These are phyloP conservation scores for Plectropomus leopardus DNA, from an alignment of 2,113 vertebrate species.

Conservation along the genomic window DNA sequence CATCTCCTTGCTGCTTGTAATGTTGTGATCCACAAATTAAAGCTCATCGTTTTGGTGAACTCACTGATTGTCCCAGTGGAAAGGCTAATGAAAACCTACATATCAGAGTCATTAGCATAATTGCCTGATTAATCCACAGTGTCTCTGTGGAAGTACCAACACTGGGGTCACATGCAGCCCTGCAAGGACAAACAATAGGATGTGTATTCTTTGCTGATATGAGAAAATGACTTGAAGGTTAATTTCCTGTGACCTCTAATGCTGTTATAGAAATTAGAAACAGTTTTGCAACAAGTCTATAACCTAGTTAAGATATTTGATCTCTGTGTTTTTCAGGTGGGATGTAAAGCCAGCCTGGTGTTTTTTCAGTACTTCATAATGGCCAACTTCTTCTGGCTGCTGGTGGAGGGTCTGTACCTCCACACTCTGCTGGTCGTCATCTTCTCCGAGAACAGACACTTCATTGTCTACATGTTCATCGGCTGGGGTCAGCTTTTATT, in stretches of 20 bases:
- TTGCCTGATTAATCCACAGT: not conserved
- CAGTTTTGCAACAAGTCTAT: not conserved
- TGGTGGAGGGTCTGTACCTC: constrained; percentile 94
- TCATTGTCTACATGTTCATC: constrained; percentile 89
- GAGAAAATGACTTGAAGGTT: not conserved
- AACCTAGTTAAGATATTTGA: not conserved
- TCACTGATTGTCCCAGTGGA: not conserved
- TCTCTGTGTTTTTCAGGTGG: constrained; percentile 82
- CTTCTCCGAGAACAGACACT: constrained; percentile 87
- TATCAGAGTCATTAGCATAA: constrained; percentile 1
- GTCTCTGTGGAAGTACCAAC: not conserved
- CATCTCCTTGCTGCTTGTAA: not conserved
- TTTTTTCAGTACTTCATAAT: constrained; percentile 94
- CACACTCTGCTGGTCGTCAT: constrained; percentile 90
- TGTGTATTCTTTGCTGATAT: not conserved
- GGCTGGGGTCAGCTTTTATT: constrained; percentile 89
- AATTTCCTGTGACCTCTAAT: not conserved
- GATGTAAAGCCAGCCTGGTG: constrained; percentile 91
- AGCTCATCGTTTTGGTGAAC: not conserved
- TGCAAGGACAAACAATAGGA: not conserved
- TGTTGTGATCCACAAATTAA: not conserved
- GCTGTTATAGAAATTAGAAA: not conserved
- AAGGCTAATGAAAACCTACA: not conserved
- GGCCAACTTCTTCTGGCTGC: constrained; percentile 96
- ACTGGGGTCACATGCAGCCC: not conserved